Conservation (phyloP, 2,888 invertebrate genomes). For the Schizotus pectinicornis region DNA sequence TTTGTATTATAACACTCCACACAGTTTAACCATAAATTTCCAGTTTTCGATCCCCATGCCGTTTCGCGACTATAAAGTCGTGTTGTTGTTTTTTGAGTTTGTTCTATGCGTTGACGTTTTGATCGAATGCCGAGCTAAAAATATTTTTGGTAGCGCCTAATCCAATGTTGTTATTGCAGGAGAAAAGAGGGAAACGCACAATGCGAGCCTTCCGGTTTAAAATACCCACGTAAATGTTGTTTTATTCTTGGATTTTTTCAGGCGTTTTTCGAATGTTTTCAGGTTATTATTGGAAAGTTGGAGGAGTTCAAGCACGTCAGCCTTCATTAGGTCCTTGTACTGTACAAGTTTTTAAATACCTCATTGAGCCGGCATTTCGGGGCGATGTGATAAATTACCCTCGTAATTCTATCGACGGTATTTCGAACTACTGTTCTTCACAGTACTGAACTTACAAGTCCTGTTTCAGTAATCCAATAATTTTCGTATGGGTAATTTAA, state of each 20-base stretch:
- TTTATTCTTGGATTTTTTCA: slow-evolving; percentile 6
- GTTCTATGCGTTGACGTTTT: slow-evolving; percentile 5
- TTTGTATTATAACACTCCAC: slow-evolving; percentile 36
- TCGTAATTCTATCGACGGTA: not conserved
- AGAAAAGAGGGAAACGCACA: slow-evolving; percentile 1
- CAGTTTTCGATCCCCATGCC: slow-evolving; percentile 26
- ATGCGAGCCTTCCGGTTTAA: slow-evolving; percentile 6
- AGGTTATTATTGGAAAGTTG: slow-evolving; percentile 13
- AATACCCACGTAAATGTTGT: not conserved
- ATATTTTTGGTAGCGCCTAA: slow-evolving; percentile 4
- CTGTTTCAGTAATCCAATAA: slow-evolving; percentile 8
- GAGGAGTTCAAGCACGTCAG: slow-evolving; percentile 2
- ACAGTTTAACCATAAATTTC: slow-evolving; percentile 35
- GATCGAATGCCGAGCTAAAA: slow-evolving; percentile 8
- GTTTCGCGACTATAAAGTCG: slow-evolving; percentile 21
- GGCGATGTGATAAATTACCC: not conserved
- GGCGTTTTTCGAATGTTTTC: slow-evolving; percentile 5
- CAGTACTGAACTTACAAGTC: not conserved
- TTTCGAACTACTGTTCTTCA: not conserved
- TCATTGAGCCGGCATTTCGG: slow-evolving; percentile 1
- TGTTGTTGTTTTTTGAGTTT: slow-evolving; percentile 21
- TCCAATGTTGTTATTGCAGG: not conserved
- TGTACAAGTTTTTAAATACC: slow-evolving; percentile 17
- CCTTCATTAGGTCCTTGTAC: slow-evolving; percentile 8
- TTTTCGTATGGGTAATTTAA: slow-evolving; percentile 24